These are phyloP conservation scores for Mimumesa dahlbomi DNA, from an alignment of 2,888 invertebrate species.

Conservation along the genomic window DNA sequence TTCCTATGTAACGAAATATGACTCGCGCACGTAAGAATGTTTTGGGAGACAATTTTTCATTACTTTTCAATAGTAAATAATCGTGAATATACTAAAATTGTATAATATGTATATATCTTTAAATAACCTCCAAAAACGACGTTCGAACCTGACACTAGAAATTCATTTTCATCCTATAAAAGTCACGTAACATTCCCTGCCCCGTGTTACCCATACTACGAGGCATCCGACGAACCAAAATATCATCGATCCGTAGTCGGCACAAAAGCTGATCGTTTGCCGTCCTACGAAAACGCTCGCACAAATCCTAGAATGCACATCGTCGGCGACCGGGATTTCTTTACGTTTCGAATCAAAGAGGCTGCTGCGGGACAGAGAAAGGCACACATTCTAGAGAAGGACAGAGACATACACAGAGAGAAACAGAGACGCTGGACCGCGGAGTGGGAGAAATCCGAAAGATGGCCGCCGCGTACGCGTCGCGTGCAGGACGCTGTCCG, in stretches of 20 bases:
- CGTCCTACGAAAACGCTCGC: conserved; percentile 21
- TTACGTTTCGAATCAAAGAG: conserved; percentile 39
- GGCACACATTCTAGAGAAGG: conserved; percentile 38
- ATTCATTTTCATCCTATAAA: no score
- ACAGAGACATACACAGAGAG: conserved; percentile 21
- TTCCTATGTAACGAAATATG: no score
- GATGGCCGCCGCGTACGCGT: conserved; percentile 74
- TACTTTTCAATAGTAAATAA: no score
- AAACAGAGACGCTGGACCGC: conserved; percentile 58
- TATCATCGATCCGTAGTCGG: conserved; percentile 34
- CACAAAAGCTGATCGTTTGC: conserved; percentile 17
- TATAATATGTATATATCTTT: no score
- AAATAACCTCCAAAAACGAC: no score
- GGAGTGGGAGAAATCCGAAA: conserved; percentile 68
- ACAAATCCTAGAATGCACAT: conserved; percentile 45
- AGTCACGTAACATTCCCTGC: no score
- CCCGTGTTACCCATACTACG: no score
- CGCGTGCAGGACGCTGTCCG: conserved; percentile 65
- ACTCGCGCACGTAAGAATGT: no score
- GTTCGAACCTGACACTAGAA: no score
- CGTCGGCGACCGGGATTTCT: conserved; percentile 37
- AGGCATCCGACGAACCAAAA: no score
- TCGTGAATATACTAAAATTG: no score
- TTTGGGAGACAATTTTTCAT: no score
- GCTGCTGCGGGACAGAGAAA: conserved; percentile 40